These are phyloP conservation scores for Panthera tigris DNA, from an alignment of 2,113 vertebrate genomes.

Conservation along the genomic window DNA sequence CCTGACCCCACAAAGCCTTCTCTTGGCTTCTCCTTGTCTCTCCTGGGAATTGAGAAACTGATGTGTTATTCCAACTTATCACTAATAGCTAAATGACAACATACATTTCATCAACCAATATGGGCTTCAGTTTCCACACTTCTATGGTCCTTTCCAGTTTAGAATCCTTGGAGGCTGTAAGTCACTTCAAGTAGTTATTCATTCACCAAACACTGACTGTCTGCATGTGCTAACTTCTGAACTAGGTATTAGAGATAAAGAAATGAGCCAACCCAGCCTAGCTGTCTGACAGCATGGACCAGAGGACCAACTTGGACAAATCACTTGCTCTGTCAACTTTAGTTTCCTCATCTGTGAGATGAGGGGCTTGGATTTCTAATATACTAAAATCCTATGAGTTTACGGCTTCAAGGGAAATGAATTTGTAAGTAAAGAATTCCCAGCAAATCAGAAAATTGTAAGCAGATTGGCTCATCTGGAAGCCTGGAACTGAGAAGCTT, in stretches of 20 bases:
- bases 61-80: background rate
- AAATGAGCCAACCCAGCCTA: background rate
- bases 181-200: background rate
- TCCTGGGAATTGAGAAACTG: background rate
- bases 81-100: background rate
- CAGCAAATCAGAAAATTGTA: constrained; percentile 7
- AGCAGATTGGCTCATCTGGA: background rate
- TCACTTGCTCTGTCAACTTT: background rate
- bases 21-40: background rate
- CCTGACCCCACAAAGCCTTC: background rate
- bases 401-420: background rate
- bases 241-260: background rate
- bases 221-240: background rate
- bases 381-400: background rate
- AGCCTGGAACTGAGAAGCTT: background rate
- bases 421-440: background rate
- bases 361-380: background rate
- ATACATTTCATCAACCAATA: background rate
- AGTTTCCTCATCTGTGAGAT: background rate
- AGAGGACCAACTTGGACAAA: background rate
- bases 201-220: background rate
- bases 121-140: background rate
- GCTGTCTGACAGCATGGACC: background rate
- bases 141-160: background rate
- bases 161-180: background rate